Evolutionary conservation across 2,113 vertebrate genomes (phyloP).

Genomic region (Poeciliopsis occidentalis): DNA sequence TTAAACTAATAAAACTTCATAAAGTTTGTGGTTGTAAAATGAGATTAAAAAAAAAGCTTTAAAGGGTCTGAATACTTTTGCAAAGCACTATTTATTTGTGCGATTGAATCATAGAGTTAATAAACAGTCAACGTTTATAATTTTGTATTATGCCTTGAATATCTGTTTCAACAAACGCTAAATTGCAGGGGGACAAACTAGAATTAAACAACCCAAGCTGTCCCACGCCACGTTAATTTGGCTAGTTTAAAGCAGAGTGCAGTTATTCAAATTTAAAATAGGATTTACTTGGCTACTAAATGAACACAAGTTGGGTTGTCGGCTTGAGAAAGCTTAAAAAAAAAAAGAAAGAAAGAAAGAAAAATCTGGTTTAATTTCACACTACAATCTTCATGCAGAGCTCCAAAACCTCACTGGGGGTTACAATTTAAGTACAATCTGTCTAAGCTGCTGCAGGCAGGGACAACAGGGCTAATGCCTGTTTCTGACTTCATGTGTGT

Average conservation of each 20-base stretch:
- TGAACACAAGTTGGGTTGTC: conserved; percentile 15
- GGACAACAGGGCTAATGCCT: conserved; percentile 33
- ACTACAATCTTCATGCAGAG: conserved; percentile 13
- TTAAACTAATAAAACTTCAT: too few relatives aligned
- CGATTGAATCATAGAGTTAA: too few relatives aligned
- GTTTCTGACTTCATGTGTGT: conserved; percentile 38
- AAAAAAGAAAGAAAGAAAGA: neutral
- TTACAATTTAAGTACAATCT: conserved; percentile 47
- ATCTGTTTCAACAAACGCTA: conserved; percentile 33
- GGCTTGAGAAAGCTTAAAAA: conserved; percentile 17
- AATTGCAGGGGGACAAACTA: conserved; percentile 2
- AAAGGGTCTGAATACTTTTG: too few relatives aligned
- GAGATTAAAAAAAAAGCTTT: too few relatives aligned
- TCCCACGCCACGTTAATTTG: conserved; percentile 2
- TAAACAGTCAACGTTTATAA: too few relatives aligned
- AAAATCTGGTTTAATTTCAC: conserved; percentile 33
- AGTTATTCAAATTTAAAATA: conserved; percentile 35
- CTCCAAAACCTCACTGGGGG: conserved; percentile 16
- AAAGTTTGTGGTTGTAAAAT: too few relatives aligned
- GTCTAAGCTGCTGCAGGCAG: conserved; percentile 19
- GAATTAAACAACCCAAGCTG: neutral
- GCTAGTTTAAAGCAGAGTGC: conserved; percentile 1
- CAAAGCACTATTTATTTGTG: too few relatives aligned
- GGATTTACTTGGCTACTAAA: conserved; percentile 24
- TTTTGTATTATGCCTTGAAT: conserved; percentile 22